A percentile compares a stretch with the other conserved stretches of the same genome.
Conservation (phyloP, 2,888 invertebrate species). For the Hydrotaea cyrtoneurina region DNA sequence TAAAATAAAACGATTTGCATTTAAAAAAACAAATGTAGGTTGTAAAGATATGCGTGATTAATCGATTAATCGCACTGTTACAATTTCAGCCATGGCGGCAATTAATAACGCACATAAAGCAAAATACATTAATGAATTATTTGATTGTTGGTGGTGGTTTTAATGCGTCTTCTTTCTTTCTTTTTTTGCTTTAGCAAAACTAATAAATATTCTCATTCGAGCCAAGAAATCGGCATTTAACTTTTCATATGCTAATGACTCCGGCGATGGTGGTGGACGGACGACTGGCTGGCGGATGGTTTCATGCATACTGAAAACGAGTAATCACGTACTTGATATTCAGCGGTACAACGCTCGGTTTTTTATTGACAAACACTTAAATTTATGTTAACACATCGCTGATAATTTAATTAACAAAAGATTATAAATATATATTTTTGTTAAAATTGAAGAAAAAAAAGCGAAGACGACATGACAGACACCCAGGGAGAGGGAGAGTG, state of each 20-base stretch:
- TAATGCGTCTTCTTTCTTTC: too few species aligned
- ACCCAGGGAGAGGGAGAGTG: background rate
- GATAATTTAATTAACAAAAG: conserved; percentile 61
- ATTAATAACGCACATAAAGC: conserved; percentile 19
- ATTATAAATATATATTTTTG: background rate
- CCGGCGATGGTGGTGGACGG: background rate
- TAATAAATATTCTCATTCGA: conserved; percentile 19
- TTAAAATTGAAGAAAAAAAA: background rate
- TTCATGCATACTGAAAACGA: background rate
- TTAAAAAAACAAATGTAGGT: too few species aligned
- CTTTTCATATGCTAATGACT: conserved; percentile 31
- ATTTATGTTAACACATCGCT: conserved; percentile 57
- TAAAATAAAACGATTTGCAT: too few species aligned
- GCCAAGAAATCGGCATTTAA: conserved; percentile 33
- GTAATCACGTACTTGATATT: conserved; percentile 1
- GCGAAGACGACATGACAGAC: too few species aligned
- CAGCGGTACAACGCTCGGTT: background rate
- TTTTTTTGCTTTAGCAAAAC: conserved; percentile 4
- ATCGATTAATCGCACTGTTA: conserved; percentile 26
- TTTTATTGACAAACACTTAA: conserved; percentile 59
- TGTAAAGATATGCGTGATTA: conserved; percentile 23
- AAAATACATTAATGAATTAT: conserved; percentile 22
- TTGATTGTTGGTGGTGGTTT: background rate
- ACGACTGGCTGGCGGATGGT: background rate
- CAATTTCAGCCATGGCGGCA: conserved; percentile 21